Evolutionary conservation across 2,888 invertebrate genomes (phyloP).

Genomic region (Aspidapion aeneum): DNA sequence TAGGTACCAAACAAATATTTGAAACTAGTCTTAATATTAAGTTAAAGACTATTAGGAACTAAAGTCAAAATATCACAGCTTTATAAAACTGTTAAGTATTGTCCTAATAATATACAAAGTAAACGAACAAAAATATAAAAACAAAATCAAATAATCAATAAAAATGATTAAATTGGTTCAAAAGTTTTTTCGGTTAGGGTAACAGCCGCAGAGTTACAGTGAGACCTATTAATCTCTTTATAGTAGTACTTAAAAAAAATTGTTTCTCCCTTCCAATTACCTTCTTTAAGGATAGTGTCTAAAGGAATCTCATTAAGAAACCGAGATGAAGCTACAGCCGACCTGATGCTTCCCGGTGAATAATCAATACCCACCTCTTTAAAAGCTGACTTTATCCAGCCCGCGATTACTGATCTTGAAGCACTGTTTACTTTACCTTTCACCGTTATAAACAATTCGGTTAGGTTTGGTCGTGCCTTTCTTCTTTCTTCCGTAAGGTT

Average conservation of each 20-base stretch:
- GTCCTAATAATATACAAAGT: too few species aligned
- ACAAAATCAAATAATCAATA: too few species aligned
- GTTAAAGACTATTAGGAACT: too few species aligned
- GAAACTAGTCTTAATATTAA: too few species aligned
- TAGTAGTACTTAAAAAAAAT: slow-evolving; percentile 20
- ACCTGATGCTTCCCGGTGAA: background rate
- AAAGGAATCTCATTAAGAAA: slow-evolving; percentile 6
- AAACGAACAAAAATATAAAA: too few species aligned
- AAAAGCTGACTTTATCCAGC: slow-evolving; percentile 2
- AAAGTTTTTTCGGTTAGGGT: too few species aligned
- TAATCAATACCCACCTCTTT: background rate
- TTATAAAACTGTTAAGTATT: too few species aligned
- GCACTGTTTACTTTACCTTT: background rate
- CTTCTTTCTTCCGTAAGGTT: background rate
- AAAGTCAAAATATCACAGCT: too few species aligned
- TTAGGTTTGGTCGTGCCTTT: background rate
- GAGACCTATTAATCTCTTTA: slow-evolving; percentile 13
- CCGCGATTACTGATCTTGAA: background rate
- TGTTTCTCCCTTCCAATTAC: slow-evolving; percentile 14
- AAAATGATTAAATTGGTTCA: too few species aligned
- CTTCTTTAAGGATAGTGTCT: slow-evolving; percentile 12
- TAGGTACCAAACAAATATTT: too few species aligned
- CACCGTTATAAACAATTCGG: background rate
- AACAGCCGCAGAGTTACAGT: too few species aligned
- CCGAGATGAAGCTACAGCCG: too few species aligned